These are phyloP conservation scores for Eupithecia pulchellata DNA, from an alignment of 2,888 invertebrate species.

Conservation along the genomic window DNA sequence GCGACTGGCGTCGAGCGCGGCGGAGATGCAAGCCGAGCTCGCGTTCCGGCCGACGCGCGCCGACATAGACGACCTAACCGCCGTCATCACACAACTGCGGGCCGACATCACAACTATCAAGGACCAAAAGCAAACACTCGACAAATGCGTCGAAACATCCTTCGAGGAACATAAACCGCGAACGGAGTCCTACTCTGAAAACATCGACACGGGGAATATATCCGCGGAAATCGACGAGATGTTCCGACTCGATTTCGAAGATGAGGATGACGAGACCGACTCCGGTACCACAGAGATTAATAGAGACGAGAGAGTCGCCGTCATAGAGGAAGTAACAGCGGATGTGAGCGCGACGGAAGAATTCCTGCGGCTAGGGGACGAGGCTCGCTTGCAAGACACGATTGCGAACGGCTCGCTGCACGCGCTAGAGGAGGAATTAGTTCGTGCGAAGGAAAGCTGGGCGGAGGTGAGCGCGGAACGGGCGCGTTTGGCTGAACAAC, in stretches of 20 bases:
- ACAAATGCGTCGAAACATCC: slow-evolving; percentile 54
- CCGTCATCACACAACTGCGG: slow-evolving; percentile 66
- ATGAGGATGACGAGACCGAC: slow-evolving; percentile 76
- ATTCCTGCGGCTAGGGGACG: slow-evolving; percentile 67
- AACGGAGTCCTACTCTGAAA: slow-evolving; percentile 38
- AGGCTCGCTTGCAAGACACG: slow-evolving; percentile 63
- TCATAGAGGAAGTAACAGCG: slow-evolving; percentile 29
- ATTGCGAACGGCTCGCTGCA: slow-evolving; percentile 84
- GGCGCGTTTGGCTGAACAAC: slow-evolving; percentile 82
- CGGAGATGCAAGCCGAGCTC: slow-evolving; percentile 85
- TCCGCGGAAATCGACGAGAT: slow-evolving; percentile 80
- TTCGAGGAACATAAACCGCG: slow-evolving; percentile 50
- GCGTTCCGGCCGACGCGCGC: slow-evolving; percentile 85
- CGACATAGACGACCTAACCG: slow-evolving; percentile 84
- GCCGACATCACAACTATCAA: slow-evolving; percentile 60
- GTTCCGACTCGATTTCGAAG: slow-evolving; percentile 77
- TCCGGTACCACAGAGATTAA: slow-evolving; percentile 72
- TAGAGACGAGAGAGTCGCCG: slow-evolving; percentile 52
- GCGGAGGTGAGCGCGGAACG: slow-evolving; percentile 87
- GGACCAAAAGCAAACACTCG: slow-evolving; percentile 48
- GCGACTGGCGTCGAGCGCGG: slow-evolving; percentile 76
- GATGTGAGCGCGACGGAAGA: slow-evolving; percentile 43
- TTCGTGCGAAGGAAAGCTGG: slow-evolving; percentile 90
- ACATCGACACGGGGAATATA: slow-evolving; percentile 67
- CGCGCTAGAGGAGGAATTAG: slow-evolving; percentile 90